phyloP scores from a whole-genome alignment of 2,797 vertebrate genomes.

The Threskiornis aethiopicus region DNA sequence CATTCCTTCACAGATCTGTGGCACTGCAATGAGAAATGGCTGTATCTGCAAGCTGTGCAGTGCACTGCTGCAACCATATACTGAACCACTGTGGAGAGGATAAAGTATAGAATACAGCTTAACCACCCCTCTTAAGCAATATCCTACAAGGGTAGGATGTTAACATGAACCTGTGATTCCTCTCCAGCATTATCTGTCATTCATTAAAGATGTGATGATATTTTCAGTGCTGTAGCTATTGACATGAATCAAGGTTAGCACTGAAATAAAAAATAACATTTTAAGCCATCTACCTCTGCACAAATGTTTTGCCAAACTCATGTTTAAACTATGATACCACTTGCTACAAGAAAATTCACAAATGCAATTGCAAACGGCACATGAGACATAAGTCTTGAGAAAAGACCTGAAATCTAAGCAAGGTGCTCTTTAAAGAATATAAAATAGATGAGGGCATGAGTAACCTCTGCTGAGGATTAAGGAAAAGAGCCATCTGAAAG shows the following conservation, averaged over 20 bases:
- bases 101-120: background rate
- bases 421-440: background rate
- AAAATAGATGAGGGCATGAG: background rate
- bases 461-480: background rate
- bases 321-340: background rate
- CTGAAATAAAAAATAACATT: background rate
- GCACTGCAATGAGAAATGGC: background rate
- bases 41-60: background rate
- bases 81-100: background rate
- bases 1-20: background rate
- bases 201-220: background rate
- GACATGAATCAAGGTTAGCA: background rate
- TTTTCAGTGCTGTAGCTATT: background rate
- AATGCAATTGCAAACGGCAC: background rate
- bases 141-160: background rate
- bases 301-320: background rate
- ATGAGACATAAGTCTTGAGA: background rate
- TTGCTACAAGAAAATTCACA: background rate
- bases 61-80: background rate
- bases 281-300: background rate
- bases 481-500: background rate
- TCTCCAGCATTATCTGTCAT: background rate
- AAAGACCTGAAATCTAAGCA: background rate
- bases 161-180: background rate
- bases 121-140: background rate